Evolutionary conservation across 1,140 invertebrate species (phyloP).

Genomic region (Heliconius hermathena): DNA sequence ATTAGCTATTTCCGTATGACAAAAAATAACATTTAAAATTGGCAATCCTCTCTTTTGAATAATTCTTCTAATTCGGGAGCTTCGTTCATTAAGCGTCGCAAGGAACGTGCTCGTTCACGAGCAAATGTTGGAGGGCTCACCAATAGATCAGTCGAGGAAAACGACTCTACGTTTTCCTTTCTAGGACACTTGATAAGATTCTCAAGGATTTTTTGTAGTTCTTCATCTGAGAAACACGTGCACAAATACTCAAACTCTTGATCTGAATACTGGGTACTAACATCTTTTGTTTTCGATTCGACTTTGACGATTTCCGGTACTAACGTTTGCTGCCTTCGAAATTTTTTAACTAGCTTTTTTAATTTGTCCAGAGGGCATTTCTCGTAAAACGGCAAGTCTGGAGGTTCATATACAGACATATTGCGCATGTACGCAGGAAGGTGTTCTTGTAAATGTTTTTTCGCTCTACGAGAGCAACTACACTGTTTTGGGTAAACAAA

Average conservation of each 20-base stretch:
- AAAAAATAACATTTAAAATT: constrained; percentile 30
- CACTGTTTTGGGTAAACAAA: constrained; percentile 57
- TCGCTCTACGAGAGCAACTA: constrained; percentile 56
- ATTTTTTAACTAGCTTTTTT: constrained; percentile 55
- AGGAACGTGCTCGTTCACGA: constrained; percentile 45
- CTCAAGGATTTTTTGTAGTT: constrained; percentile 47
- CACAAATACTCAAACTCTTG: constrained; percentile 59
- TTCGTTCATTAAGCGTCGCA: constrained; percentile 43
- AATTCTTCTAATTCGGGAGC: constrained; percentile 50
- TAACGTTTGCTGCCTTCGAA: constrained; percentile 40
- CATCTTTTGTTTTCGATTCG: constrained; percentile 51
- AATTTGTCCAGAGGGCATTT: constrained; percentile 53
- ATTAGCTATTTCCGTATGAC: neutral
- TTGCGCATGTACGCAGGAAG: constrained; percentile 70
- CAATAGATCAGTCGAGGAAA: constrained; percentile 43
- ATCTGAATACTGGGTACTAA: constrained; percentile 60
- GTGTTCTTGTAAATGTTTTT: constrained; percentile 64
- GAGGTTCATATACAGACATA: constrained; percentile 55
- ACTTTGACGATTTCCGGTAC: constrained; percentile 23
- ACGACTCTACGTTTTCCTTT: constrained; percentile 34
- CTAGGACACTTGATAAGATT: constrained; percentile 40
- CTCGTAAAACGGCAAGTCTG: constrained; percentile 62
- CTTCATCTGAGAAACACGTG: constrained; percentile 60
- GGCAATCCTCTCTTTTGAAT: constrained; percentile 48
- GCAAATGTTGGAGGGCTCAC: constrained; percentile 39